Conservation (phyloP, 2,888 invertebrate species). For the Hedya salicella region DNA sequence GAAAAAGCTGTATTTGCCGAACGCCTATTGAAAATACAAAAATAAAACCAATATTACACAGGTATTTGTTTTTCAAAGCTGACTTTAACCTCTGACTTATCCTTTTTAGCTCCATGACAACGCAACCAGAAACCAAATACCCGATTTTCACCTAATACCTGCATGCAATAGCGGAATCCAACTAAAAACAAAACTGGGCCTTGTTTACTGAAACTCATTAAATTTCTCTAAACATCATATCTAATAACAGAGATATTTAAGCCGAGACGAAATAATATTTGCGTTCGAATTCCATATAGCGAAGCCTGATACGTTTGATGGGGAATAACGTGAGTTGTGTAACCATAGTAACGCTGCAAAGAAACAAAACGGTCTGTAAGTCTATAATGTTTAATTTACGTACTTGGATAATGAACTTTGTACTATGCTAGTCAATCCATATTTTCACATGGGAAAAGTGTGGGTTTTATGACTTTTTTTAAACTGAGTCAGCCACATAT, state of each 20-base stretch:
- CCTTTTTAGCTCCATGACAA: background rate
- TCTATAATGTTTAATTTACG: background rate
- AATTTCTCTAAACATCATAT: constrained; percentile 28
- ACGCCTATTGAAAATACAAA: too few species aligned
- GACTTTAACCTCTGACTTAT: too few species aligned
- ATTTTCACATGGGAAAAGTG: background rate
- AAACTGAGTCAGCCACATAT: background rate
- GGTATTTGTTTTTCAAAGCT: too few species aligned
- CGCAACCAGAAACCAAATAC: background rate
- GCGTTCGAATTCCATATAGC: constrained; percentile 2
- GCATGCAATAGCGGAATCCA: background rate
- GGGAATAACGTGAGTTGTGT: constrained; percentile 10
- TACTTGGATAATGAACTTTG: background rate
- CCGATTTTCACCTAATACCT: background rate
- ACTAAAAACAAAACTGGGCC: background rate
- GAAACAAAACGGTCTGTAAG: background rate
- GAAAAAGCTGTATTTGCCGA: too few species aligned
- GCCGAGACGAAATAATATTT: constrained; percentile 20
- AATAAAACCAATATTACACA: too few species aligned
- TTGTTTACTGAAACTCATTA: constrained; percentile 10
- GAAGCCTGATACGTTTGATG: constrained; percentile 3
- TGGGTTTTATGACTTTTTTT: background rate
- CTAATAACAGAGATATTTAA: constrained; percentile 21
- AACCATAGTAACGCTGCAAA: background rate
- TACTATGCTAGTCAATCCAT: too few species aligned